Base-by-base conservation (phyloP, 2,888 invertebrate species). In the Parnassius mnemosyne region DNA sequence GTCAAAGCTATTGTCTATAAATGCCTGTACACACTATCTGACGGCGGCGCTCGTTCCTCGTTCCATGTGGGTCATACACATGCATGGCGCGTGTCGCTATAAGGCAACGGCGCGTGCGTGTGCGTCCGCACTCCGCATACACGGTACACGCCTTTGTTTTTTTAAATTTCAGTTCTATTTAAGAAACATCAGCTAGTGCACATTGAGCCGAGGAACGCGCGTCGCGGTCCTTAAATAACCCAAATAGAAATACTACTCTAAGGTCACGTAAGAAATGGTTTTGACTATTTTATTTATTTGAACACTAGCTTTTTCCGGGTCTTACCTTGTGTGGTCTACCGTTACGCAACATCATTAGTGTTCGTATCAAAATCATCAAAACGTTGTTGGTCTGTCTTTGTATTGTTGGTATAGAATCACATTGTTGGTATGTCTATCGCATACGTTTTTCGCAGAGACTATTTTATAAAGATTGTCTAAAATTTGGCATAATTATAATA, bases 151-250 rank as follows among this genome's bases (percentile, higher is more conserved):
- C 52, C 41, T 51, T 56, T 56, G 52, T 46, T 20, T 56, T 61
- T 63, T 34, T 42, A 43, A 20, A 54, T 55, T 54, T 44, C 54
- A 49, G 16, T 50, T 63, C 58, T 63, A 63, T 63, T 63, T 63
- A 50, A 63, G 62, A 63, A 44, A 41, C 41, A 61, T 51, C 54
- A 58, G 34, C 54, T 53, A 49, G 46, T 62, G 58, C 54, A 63
- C 41, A 56, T 55, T 44, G 60, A 10, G 51, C 53, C 50, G 55
- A 10, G 51, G 57, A 53, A 57, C 62, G 57, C 46, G 54, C 58
- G 55, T 51, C 44, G 50, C 43, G 49, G 57, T 57, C 62, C 49
- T 57, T 54, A 62, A 62, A 62, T 62, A 62, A 54, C 57, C 57
- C 50, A 10, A 13, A 43, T 34, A 53, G 50, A 58, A 57, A 58